These are phyloP conservation scores for Otis tarda DNA, from an alignment of 2,113 vertebrate genomes.

Conservation along the genomic window DNA sequence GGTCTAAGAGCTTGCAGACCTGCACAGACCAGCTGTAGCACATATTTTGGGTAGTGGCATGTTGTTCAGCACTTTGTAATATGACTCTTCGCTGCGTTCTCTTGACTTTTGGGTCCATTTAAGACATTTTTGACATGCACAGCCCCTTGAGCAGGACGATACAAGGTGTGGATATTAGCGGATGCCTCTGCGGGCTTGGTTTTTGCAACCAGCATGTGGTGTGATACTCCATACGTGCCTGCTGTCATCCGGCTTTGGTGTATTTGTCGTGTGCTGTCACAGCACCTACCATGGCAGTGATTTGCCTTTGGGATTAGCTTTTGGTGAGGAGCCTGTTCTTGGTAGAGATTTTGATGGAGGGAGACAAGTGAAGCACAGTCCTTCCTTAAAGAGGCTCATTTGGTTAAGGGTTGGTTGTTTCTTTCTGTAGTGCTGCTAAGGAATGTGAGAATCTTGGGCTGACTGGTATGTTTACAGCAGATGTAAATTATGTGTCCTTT, in stretches of 20 bases:
- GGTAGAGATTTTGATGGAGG: not conserved
- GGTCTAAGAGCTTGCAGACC: not conserved
- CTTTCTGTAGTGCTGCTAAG: not conserved
- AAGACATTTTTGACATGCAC: not conserved
- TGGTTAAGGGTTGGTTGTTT: not conserved
- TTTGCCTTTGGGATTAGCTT: not conserved
- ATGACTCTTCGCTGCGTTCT: not conserved
- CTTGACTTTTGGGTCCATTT: not conserved
- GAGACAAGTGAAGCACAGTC: not conserved
- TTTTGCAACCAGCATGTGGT: not conserved
- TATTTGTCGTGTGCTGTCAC: not conserved
- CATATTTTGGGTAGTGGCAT: not conserved
- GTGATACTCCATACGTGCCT: not conserved
- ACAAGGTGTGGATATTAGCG: not conserved
- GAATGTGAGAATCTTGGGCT: not conserved
- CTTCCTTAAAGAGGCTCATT: not conserved
- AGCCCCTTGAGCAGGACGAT: fast-evolving
- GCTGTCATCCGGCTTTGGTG: not conserved
- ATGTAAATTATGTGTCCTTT: not conserved
- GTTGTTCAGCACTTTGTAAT: too few species aligned
- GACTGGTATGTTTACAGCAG: not conserved
- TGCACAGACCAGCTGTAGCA: not conserved
- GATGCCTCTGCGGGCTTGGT: not conserved
- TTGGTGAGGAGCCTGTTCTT: not conserved
- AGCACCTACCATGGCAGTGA: fast-evolving